Percentiles rank a stretch among this genome's conserved stretches.
Evolutionary conservation across 2,797 vertebrate genomes (phyloP).

Genomic region (Oreonectes daqikongensis): DNA sequence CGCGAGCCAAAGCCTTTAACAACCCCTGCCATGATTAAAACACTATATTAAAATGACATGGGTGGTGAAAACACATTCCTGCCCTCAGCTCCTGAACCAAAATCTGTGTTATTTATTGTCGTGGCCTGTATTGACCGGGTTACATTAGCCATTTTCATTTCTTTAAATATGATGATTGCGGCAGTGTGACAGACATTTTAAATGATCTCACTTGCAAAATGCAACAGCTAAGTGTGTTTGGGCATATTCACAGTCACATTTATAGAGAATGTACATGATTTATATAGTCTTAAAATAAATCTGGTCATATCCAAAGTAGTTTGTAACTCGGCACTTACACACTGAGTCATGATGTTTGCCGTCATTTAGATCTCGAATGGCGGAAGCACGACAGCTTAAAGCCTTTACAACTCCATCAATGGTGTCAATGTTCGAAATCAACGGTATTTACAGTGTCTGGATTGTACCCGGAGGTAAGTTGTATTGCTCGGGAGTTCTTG

Average conservation of each 20-base stretch:
- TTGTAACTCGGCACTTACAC: slow-evolving; percentile 33
- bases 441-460: neutral
- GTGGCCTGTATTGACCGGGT: slow-evolving; percentile 60
- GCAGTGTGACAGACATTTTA: slow-evolving; percentile 40
- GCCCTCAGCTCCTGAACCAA: slow-evolving; percentile 55
- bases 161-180: slow-evolving; percentile 70
- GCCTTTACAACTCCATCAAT: slow-evolving; percentile 25
- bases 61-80: slow-evolving; percentile 59
- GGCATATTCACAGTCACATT: slow-evolving; percentile 45
- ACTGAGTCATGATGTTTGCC: slow-evolving; percentile 19
- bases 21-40: slow-evolving; percentile 70
- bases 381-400: neutral
- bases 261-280: slow-evolving; percentile 31
- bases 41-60: slow-evolving; percentile 72
- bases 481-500: neutral
- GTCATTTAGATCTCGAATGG: slow-evolving; percentile 23
- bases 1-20: slow-evolving; percentile 68
- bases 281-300: slow-evolving; percentile 32
- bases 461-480: neutral
- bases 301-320: slow-evolving; percentile 26
- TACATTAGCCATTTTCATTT: slow-evolving; percentile 70
- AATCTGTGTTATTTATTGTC: slow-evolving; percentile 68
- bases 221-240: slow-evolving; percentile 29
- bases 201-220: slow-evolving; percentile 38
- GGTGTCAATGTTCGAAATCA: slow-evolving; percentile 11